Evolutionary conservation across 2,797 vertebrate species (phyloP).

Genomic region (Hylomyscus alleni): DNA sequence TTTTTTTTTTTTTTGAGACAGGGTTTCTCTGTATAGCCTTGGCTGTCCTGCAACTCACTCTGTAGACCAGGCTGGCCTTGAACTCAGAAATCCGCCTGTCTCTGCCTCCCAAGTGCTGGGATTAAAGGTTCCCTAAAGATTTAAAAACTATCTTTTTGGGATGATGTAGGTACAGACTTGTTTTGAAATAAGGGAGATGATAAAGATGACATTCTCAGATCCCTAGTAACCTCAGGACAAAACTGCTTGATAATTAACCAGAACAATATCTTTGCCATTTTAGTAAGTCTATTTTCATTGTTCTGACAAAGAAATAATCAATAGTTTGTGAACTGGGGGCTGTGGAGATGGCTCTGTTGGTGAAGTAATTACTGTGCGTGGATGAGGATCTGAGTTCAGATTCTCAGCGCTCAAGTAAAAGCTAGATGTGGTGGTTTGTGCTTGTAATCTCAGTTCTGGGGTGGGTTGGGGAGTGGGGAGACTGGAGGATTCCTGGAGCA

Average conservation of each 20-base stretch:
- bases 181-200: conserved; percentile 67
- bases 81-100: too few species aligned
- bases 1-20: too few species aligned
- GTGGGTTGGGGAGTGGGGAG: neutral
- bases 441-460: neutral
- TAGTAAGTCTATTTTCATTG: conserved; percentile 69
- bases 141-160: conserved; percentile 55
- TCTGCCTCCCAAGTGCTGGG: too few species aligned
- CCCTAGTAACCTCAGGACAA: conserved; percentile 14
- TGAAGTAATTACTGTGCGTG: neutral
- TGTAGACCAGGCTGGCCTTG: too few species aligned
- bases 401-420: neutral
- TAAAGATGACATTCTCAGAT: conserved; percentile 41
- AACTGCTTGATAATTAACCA: conserved; percentile 50
- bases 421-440: neutral
- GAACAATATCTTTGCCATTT: conserved; percentile 48
- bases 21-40: too few species aligned
- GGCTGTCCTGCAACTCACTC: too few species aligned
- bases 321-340: conserved; percentile 8
- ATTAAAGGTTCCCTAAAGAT: conserved; percentile 36
- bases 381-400: neutral
- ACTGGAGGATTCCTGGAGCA: neutral
- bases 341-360: neutral
- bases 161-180: conserved; percentile 48
- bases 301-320: conserved; percentile 48